Evolutionary conservation across 2,888 invertebrate genomes (phyloP).

Genomic region (Noctua janthe): DNA sequence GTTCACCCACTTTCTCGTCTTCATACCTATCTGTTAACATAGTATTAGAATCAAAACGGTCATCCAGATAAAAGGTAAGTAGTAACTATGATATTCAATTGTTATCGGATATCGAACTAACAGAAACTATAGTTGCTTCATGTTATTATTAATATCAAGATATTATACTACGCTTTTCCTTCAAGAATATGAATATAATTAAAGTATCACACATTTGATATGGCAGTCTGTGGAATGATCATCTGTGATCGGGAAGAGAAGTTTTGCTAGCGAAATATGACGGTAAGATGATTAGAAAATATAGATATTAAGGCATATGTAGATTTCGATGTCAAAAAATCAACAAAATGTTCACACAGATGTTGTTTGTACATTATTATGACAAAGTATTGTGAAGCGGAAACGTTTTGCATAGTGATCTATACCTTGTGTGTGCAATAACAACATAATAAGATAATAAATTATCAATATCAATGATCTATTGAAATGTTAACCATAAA

Average conservation of each 20-base stretch:
- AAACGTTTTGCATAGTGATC: too few species aligned
- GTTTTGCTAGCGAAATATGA: too few species aligned
- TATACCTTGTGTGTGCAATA: too few species aligned
- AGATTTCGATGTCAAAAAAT: too few species aligned
- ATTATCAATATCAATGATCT: too few species aligned
- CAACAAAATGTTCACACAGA: too few species aligned
- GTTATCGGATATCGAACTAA: slow-evolving; percentile 26
- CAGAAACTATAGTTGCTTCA: slow-evolving; percentile 8
- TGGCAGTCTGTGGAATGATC: background rate
- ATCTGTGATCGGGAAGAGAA: slow-evolving; percentile 1
- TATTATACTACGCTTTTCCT: slow-evolving; percentile 14
- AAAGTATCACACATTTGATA: slow-evolving; percentile 8
- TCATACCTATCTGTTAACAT: background rate
- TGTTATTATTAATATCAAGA: slow-evolving; percentile 14
- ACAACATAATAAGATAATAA: too few species aligned
- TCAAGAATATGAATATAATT: slow-evolving; percentile 10
- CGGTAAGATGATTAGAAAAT: too few species aligned
- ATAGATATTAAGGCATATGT: too few species aligned
- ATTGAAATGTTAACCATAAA: too few species aligned
- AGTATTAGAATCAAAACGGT: background rate
- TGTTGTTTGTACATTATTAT: too few species aligned
- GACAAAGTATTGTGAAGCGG: too few species aligned
- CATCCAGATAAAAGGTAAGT: slow-evolving; percentile 12
- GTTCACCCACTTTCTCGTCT: slow-evolving; percentile 5
- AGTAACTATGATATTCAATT: slow-evolving; percentile 20